Base-by-base conservation (phyloP, 2,797 vertebrate genomes). In the Anomalospiza imberbis region DNA sequence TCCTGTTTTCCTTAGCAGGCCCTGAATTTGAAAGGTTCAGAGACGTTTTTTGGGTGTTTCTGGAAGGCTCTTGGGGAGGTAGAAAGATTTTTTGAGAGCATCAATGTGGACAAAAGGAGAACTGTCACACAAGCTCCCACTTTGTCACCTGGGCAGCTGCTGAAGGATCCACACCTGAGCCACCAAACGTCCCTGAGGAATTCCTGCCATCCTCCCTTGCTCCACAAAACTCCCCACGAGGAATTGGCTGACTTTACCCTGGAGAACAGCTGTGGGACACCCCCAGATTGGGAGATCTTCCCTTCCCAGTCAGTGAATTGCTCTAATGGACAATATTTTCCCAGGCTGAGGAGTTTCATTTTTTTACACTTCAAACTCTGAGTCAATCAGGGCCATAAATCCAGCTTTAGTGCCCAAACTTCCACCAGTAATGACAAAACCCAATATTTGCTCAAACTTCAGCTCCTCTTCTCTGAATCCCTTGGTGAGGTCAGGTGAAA, bases 111-210 rank as follows among this genome's bases (percentile, higher is more conserved):
- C 24, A 24, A 19, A 65, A 44, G 36, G 50, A 54, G 25, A 65
- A 53, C 10, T 7, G 40, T 53, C 67, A 12, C 54, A 7, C 14
- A 4, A 54, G n/a, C 17, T 25, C 18, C 0, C 0, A 1, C 14
- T 88, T 60, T 3, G 4, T 31, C 4, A 0, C 16, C 11, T 5
- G 44, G 18, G 28, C 14, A 20, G 13, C 42, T 13, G 16, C 45
- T 40, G 57, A 42, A 55, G 53, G 70, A 31, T 31, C 26, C 5
- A 2, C 48, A 44, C 4, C 5, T 19, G 80, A 47, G 57, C 18
- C 77, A 51, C 57, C 44, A 28, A 86, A 71, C 0, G 1, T 45
- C 61, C 45, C 57, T 4, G 22, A 71, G 66, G 54, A 70, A 31
- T 10, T 48, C 4, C 0, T 62, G 13, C 10, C 53, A 38, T 18